Evolutionary conservation across 2,888 invertebrate genomes (phyloP).

Genomic region (Gastracanthus pulcherrimus): DNA sequence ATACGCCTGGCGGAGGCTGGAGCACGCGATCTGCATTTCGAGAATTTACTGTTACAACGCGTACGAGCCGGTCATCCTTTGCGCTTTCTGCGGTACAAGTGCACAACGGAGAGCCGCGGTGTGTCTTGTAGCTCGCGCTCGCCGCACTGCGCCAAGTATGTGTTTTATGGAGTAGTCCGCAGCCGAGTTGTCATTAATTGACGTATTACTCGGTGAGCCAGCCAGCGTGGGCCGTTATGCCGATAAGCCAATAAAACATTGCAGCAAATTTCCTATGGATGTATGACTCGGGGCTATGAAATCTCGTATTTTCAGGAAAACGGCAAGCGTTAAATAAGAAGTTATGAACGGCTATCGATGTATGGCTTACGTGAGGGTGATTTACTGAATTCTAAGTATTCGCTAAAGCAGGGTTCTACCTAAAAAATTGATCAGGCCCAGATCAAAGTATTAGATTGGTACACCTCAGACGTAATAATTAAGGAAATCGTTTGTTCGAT

Average conservation of each 20-base stretch:
- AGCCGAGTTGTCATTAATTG: conserved; percentile 41
- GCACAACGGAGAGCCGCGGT: conserved; percentile 6
- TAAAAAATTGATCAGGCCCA: too few relatives aligned
- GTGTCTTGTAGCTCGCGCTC: background rate
- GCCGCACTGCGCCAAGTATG: background rate
- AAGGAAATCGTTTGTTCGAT: background rate
- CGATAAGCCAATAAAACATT: background rate
- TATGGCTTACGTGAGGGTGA: too few relatives aligned
- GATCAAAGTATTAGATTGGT: too few relatives aligned
- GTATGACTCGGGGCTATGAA: background rate
- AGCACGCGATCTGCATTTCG: conserved; percentile 50
- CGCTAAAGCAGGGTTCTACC: too few relatives aligned
- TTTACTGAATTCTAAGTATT: too few relatives aligned
- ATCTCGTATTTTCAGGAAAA: background rate
- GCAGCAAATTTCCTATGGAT: background rate
- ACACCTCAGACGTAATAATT: too few relatives aligned
- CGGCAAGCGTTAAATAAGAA: too few relatives aligned
- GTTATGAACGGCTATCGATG: too few relatives aligned
- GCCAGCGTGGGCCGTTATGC: conserved; percentile 31
- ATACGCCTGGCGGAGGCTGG: background rate
- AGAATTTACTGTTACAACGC: conserved; percentile 36
- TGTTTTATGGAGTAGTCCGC: conserved; percentile 16
- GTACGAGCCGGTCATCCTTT: background rate
- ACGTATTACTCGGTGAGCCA: conserved; percentile 41
- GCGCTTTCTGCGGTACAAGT: background rate